Evolutionary conservation across 1,140 invertebrate genomes (phyloP).

Genomic region (Prorops nasuta): DNA sequence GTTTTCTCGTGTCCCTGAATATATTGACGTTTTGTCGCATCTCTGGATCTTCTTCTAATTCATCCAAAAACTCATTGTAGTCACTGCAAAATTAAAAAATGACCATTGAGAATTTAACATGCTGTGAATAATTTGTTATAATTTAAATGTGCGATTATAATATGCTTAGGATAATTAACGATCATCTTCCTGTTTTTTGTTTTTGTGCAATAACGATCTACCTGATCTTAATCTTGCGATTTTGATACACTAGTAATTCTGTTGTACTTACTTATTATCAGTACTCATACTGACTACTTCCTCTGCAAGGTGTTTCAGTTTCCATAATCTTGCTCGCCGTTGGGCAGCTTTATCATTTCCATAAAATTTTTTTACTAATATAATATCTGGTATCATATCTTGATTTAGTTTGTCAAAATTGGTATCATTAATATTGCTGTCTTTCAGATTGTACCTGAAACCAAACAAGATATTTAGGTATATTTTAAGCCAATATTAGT

Average conservation of each 20-base stretch:
- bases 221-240: too few species aligned
- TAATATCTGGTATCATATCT: slow-evolving; percentile 80
- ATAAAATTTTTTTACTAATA: slow-evolving; percentile 92
- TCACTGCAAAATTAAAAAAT: slow-evolving; percentile 64
- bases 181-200: too few species aligned
- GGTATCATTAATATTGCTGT: slow-evolving; percentile 86
- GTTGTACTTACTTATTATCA: slow-evolving; percentile 72
- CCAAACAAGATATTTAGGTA: slow-evolving; percentile 16
- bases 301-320: slow-evolving; percentile 80
- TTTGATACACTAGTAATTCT: too few species aligned
- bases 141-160: too few species aligned
- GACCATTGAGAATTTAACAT: neutral
- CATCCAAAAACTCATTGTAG: slow-evolving; percentile 94
- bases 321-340: slow-evolving; percentile 83
- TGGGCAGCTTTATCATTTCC: slow-evolving; percentile 67
- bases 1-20: slow-evolving; percentile 73
- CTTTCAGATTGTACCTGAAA: slow-evolving; percentile 79
- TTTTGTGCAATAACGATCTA: too few species aligned
- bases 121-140: too few species aligned
- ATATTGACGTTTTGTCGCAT: slow-evolving; percentile 92
- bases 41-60: slow-evolving; percentile 92
- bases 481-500: slow-evolving; percentile 9
- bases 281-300: slow-evolving; percentile 68
- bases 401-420: slow-evolving; percentile 82
- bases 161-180: too few species aligned